Conservation (phyloP, 2,888 invertebrate genomes). For the Cantharis nigra region DNA sequence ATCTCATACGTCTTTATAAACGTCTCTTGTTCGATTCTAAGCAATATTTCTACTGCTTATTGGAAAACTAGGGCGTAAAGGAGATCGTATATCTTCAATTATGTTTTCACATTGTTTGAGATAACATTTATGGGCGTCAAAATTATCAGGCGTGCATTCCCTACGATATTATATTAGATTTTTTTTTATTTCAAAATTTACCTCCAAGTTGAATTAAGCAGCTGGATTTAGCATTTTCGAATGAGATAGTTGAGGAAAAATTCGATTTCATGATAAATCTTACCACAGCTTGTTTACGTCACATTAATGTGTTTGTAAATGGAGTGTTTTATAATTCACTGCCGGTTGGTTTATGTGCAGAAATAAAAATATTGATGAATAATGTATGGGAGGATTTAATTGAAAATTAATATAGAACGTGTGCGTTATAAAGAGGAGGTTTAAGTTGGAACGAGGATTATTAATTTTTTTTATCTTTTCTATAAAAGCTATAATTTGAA, state of each 20-base stretch:
- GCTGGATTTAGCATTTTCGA: background rate
- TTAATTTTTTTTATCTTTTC: conserved; percentile 4
- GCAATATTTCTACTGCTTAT: conserved; percentile 19
- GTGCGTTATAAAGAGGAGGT: background rate
- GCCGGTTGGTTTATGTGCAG: background rate
- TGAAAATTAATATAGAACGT: conserved; percentile 10
- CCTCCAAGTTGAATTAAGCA: background rate
- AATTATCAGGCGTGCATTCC: background rate
- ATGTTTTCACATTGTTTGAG: conserved; percentile 4
- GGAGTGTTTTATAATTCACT: background rate
- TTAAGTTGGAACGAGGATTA: conserved; percentile 12
- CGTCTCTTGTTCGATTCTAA: conserved; percentile 16
- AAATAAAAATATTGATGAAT: background rate
- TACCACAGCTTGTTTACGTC: background rate
- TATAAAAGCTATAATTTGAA: conserved; percentile 10
- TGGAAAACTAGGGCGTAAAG: conserved; percentile 13
- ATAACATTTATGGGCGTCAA: conserved; percentile 1
- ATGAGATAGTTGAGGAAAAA: background rate
- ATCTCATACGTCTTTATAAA: conserved; percentile 22
- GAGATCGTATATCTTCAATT: conserved; percentile 20
- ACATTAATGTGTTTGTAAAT: background rate
- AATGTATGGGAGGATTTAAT: conserved; percentile 12
- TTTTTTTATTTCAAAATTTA: background rate
- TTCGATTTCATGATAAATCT: background rate
- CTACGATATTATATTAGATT: background rate